Base-by-base conservation (phyloP, 2,888 invertebrate species). In the Stenodera caucasica region DNA sequence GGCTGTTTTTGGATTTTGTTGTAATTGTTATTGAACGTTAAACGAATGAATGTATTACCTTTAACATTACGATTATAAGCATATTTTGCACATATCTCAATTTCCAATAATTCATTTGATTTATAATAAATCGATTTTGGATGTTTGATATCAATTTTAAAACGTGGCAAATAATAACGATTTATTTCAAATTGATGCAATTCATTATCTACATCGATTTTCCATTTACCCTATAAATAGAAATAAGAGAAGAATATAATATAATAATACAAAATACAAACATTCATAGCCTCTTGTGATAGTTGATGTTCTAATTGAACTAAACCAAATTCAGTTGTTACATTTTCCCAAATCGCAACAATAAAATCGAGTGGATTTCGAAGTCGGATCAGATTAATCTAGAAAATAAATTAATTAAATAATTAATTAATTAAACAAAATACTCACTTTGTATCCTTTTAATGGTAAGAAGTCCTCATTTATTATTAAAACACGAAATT, bases 371-470 rank as follows among this genome's bases (percentile, higher is more conserved):
- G 79, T 0, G 90, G 90, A 67, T 88, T 88, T 76, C 88, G 85
- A 12, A 90, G 81, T 85, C 86, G 86, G 53, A 89, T 81, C 72
- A 86, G 84, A 15, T 85, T 82, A 64, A 89, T 84, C 89, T 89
- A 59, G 57, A 68, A 78, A 74, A 37, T 50, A 51, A 30, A 59
- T 26, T 26, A 26, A 4, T 26, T 51, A 60, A 23, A 33, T 2
- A 11, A 35, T 26, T 54, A 59, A 37, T 7, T n/a, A 35, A 50
- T n/a, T 4, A 56, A 35, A 29, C 7, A 21, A 18, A 4, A 32
- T 35, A 58, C 56, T 23, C 49, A 70, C 68, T 56, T 63, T 65
- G 40, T 69, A 67, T 14, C 62, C 53, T n/a, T 77, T 76, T 69
- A 81, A 76, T 8, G 85, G 82, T 64, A 81, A 79, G 35, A 85